Conservation (phyloP, 2,797 vertebrate genomes). For the Potorous gilbertii region DNA sequence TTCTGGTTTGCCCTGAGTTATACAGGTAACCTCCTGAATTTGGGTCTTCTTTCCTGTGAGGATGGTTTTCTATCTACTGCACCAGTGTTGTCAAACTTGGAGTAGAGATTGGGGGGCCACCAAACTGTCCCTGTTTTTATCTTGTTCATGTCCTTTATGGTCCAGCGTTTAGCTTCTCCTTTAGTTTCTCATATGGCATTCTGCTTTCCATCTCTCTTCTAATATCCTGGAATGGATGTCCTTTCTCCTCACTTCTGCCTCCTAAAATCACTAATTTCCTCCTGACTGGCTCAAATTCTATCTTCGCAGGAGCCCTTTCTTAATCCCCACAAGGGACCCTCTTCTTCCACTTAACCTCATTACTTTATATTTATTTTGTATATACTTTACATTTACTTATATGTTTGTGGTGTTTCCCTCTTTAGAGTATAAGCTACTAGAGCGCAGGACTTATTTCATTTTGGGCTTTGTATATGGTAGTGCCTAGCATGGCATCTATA, state of each 20-base stretch:
- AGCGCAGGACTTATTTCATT: not conserved
- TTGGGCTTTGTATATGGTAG: not conserved
- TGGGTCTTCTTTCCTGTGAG: not conserved
- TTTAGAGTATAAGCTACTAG: not conserved
- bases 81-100: not conserved
- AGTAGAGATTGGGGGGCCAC: not conserved
- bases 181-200: not conserved
- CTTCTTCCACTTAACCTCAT: not conserved
- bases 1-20: not conserved
- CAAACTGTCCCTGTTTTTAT: not conserved
- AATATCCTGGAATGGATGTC: not conserved
- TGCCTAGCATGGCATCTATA: not conserved
- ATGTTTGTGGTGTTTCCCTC: not conserved
- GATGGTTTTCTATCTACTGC: not conserved
- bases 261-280: not conserved
- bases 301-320: not conserved
- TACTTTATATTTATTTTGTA: not conserved
- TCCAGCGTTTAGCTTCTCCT: not conserved
- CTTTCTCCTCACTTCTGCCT: not conserved
- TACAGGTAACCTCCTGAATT: not conserved
- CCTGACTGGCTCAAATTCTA: not conserved
- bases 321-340: not conserved
- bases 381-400: not conserved
- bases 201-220: not conserved
- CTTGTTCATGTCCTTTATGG: not conserved